Percentiles rank a stretch among this genome's conserved stretches.
Conservation (phyloP, 2,888 invertebrate genomes). For the Acrocera orbiculus region DNA sequence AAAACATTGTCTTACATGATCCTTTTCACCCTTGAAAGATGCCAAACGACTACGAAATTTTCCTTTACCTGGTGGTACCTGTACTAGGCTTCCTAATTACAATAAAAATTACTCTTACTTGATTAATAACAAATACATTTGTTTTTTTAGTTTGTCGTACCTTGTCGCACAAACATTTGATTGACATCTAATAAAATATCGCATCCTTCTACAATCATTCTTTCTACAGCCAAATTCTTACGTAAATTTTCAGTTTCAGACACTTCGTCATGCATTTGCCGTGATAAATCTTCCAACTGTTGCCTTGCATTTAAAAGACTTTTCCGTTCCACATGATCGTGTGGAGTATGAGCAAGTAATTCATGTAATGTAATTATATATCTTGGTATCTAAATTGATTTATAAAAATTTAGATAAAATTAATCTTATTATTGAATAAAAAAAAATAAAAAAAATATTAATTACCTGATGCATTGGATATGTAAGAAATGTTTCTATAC, state of each 20-base stretch:
- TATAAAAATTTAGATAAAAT: too few relatives aligned
- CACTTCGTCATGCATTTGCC: conserved; percentile 36
- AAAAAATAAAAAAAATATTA: not conserved
- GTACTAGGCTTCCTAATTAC: conserved; percentile 53
- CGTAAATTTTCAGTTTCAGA: conserved; percentile 84
- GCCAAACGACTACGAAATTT: conserved; percentile 37
- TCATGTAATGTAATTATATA: conserved; percentile 86
- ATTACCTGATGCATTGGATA: conserved; percentile 86
- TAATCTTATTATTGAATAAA: too few relatives aligned
- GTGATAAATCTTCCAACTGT: conserved; percentile 67
- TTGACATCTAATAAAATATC: conserved; percentile 83
- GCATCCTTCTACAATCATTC: conserved; percentile 88
- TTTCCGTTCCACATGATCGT: conserved; percentile 82
- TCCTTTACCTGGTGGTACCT: conserved; percentile 44
- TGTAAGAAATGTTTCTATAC: conserved; percentile 74
- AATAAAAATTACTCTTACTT: not conserved
- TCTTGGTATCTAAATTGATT: conserved; percentile 51
- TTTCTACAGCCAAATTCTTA: conserved; percentile 77
- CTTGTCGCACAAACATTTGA: conserved; percentile 85
- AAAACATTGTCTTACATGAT: conserved; percentile 64
- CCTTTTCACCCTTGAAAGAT: conserved; percentile 48
- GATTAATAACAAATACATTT: not conserved
- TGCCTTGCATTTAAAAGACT: conserved; percentile 74
- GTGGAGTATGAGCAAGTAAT: conserved; percentile 77
- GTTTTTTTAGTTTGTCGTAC: too few relatives aligned